Percentiles rank a stretch among this genome's conserved stretches.
Evolutionary conservation across 2,888 invertebrate genomes (phyloP).

Genomic region (Digitonthophagus gazella): DNA sequence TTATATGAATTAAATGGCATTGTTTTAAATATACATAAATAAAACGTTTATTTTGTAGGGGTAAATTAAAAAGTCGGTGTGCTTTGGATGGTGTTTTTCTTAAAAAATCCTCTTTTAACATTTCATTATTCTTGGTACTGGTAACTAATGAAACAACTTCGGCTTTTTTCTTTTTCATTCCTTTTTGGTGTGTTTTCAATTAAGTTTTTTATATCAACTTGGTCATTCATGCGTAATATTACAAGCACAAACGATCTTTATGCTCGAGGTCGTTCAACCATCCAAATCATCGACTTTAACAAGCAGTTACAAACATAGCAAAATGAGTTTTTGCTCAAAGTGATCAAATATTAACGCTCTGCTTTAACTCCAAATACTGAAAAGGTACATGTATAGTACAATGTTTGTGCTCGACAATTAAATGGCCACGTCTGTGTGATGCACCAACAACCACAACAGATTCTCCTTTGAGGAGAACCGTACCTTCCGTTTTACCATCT

Average conservation of each 20-base stretch:
- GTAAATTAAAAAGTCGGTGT: not conserved
- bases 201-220: no score
- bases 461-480: slow-evolving; percentile 76
- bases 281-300: slow-evolving; percentile 5
- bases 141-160: not conserved
- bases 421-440: slow-evolving; percentile 80
- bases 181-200: no score
- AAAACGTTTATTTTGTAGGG: not conserved
- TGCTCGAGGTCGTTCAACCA: no score
- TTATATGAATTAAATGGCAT: slow-evolving; percentile 20
- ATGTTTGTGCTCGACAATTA: slow-evolving; percentile 78
- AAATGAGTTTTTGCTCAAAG: no score
- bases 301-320: slow-evolving; percentile 33
- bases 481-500: slow-evolving; percentile 55
- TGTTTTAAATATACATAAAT: slow-evolving; percentile 24
- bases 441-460: slow-evolving; percentile 85
- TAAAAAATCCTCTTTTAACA: no score
- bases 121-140: not conserved
- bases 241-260: no score
- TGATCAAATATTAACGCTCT: slow-evolving; percentile 50
- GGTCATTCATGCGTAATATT: no score
- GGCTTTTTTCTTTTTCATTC: no score
- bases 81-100: no score
- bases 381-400: slow-evolving; percentile 75
- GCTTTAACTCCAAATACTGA: slow-evolving; percentile 76